Evolutionary conservation across 2,888 invertebrate genomes (phyloP), one percentile per base, ranked within the genome.

Genomic region (Disparrhopalites patrizii): DNA sequence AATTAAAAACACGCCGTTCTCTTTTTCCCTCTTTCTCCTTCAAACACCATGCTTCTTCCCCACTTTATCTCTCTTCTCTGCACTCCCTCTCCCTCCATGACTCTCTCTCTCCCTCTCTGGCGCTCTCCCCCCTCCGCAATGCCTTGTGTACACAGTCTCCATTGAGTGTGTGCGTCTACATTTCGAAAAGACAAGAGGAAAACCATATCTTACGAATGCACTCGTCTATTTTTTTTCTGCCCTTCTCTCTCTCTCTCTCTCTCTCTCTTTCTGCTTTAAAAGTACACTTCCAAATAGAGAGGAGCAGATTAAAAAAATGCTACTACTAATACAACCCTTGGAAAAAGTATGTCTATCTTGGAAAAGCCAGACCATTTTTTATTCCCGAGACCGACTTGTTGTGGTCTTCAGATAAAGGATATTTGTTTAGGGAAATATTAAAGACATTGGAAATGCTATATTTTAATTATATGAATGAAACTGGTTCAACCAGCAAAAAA

Each of bases 1-100:
- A 71, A 71, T 71, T 71, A 71, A 71, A 71, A 71, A 69, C 71
- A 71, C 68, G 71, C 71, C 68, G 69, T 71, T 71, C 65, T 65
- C 62, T 64, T 68, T 65, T 66, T 66, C 38, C 28, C 15, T 56
- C 43, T 38, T 33, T 58, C 40, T 27, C 30, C 31, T n/a, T n/a
- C n/a, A n/a, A 20, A 18, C 30, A 33, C 33, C 4, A 31, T 28
- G 20, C 33, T n/a, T 58, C 30, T 43, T 23, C 40, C 4, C 38
- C 28, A 30, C 4, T 8, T 43, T 10, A 47, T 31, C 30, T 61
- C 50, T 31, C n/a, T n/a, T 67, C 67, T 50, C 31, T n/a, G 27
- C 28, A 8, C 51, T 52, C 27, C 15, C 5, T 43, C 4, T 33
- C 30, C 31, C 18, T 55, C 20, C 27, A 5, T 40, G 10, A 25